Percentiles rank a stretch among this genome's conserved stretches.
Conservation (phyloP, 2,113 vertebrate species). For the Sminthopsis crassicaudata region DNA sequence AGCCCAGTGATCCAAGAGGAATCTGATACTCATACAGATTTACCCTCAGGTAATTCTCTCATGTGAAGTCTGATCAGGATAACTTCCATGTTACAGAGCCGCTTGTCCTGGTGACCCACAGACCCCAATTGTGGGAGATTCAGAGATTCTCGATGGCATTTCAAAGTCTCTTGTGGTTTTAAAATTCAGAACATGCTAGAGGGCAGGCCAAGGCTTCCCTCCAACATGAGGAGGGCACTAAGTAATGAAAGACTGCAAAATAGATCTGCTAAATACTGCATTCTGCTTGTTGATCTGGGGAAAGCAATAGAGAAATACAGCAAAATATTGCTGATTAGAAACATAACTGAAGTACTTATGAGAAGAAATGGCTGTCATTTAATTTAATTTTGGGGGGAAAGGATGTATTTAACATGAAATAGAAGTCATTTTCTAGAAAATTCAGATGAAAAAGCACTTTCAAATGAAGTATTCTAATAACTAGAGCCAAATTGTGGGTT, state of each 20-base stretch:
- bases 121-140: too few species aligned
- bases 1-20: slow-evolving; percentile 63
- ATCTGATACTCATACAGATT: slow-evolving; percentile 65
- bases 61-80: background rate
- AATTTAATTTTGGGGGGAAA: background rate
- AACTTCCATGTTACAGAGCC: slow-evolving; percentile 33
- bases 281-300: background rate
- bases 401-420: background rate
- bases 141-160: background rate
- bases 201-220: slow-evolving; percentile 29
- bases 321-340: background rate
- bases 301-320: slow-evolving; percentile 24
- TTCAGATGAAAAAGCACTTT: background rate
- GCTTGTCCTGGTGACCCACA: slow-evolving; percentile 51
- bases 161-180: slow-evolving; percentile 52
- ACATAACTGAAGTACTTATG: background rate
- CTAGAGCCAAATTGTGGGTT: background rate
- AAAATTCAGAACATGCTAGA: slow-evolving; percentile 28
- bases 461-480: background rate
- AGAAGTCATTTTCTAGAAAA: slow-evolving; percentile 11
- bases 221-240: slow-evolving; percentile 12
- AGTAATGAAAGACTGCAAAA: background rate
- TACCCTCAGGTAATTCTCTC: slow-evolving; percentile 74
- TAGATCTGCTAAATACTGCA: background rate
- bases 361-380: background rate